Conservation (phyloP, 2,888 invertebrate genomes). For the Perizoma flavofasciatum region DNA sequence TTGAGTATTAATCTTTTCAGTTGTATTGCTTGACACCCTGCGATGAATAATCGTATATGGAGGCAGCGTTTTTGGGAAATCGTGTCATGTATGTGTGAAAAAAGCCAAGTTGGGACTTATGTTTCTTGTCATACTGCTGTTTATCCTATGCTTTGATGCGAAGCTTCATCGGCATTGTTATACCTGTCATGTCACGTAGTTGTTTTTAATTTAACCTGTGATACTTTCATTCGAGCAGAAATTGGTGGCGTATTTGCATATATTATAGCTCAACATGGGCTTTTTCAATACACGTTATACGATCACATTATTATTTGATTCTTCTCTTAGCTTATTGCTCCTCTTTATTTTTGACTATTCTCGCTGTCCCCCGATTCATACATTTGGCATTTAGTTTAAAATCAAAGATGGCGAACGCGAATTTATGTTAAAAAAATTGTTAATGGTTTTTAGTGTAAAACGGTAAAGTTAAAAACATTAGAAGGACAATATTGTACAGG, state of each 20-base stretch:
- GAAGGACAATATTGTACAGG: too few relatives aligned
- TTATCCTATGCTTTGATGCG: background rate
- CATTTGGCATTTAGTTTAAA: too few relatives aligned
- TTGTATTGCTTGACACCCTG: constrained; percentile 43
- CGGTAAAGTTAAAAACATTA: too few relatives aligned
- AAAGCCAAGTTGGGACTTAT: constrained; percentile 1
- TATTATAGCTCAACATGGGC: background rate
- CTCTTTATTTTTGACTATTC: too few relatives aligned
- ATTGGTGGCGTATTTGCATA: background rate
- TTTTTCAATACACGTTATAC: too few relatives aligned
- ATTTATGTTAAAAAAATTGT: too few relatives aligned
- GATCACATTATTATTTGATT: too few relatives aligned
- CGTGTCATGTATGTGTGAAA: background rate
- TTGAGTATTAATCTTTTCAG: constrained; percentile 50
- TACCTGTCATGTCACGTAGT: constrained; percentile 1
- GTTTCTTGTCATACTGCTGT: background rate
- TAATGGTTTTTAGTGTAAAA: too few relatives aligned
- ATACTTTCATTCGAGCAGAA: background rate
- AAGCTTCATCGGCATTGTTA: background rate
- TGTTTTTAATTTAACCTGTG: background rate
- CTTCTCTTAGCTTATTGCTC: too few relatives aligned
- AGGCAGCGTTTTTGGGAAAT: constrained; percentile 1
- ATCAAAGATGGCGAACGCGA: too few relatives aligned
- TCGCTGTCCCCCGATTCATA: too few relatives aligned
- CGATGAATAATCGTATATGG: constrained; percentile 41